phyloP scores from a whole-genome alignment of 2,797 vertebrate species.

The Falco concolor region DNA sequence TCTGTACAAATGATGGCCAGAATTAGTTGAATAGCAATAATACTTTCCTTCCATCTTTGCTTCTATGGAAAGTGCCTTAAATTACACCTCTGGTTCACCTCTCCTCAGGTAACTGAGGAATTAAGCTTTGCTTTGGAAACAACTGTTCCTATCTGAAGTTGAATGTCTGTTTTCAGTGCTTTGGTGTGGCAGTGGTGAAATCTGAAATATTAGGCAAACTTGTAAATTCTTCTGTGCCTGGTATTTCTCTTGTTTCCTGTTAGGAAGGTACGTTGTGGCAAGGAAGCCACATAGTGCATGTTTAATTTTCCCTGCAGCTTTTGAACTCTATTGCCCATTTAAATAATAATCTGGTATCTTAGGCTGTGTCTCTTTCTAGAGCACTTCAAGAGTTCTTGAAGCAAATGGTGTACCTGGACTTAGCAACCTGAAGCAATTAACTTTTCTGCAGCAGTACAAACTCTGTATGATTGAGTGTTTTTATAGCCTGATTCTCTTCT shows the following conservation, averaged over 20 bases:
- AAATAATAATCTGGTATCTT: not conserved
- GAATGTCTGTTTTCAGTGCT: not conserved
- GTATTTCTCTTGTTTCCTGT: not conserved
- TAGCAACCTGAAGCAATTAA: not conserved
- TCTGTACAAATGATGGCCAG: not conserved
- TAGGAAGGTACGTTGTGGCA: not conserved
- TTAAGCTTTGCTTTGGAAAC: not conserved
- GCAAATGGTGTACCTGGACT: not conserved
- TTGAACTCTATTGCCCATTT: not conserved
- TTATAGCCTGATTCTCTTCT: not conserved
- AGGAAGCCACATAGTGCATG: not conserved
- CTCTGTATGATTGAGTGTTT: not conserved
- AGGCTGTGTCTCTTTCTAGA: not conserved
- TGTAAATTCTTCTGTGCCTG: not conserved
- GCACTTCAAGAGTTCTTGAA: not conserved
- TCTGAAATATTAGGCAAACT: not conserved
- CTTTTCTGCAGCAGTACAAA: not conserved
- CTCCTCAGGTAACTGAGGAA: not conserved
- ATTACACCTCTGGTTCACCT: not conserved
- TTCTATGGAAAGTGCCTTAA: not conserved
- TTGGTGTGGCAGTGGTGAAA: not conserved
- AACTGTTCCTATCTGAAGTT: not conserved
- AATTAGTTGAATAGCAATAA: not conserved
- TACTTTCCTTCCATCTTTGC: not conserved
- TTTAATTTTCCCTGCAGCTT: not conserved